Evolutionary conservation across 2,888 invertebrate species (phyloP).

Genomic region (Galeruca laticollis): DNA sequence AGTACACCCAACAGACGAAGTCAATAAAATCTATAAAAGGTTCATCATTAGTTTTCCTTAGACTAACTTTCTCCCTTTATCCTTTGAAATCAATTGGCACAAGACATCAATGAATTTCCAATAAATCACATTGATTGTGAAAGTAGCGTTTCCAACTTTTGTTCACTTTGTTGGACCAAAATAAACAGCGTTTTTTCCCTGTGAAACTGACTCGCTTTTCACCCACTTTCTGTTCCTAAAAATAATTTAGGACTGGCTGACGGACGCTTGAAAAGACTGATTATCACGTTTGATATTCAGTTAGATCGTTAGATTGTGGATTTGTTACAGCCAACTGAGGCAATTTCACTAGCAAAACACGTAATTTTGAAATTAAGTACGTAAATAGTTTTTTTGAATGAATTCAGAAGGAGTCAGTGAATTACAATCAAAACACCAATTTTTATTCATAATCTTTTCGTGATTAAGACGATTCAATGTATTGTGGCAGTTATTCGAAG

Average conservation of each 20-base stretch:
- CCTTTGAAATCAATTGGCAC: slow-evolving; percentile 14
- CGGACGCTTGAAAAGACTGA: not conserved
- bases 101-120: slow-evolving; percentile 20
- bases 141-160: slow-evolving; percentile 21
- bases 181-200: slow-evolving; percentile 17
- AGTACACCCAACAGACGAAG: not conserved
- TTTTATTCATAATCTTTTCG: no score
- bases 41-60: not conserved
- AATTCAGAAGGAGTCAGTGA: no score
- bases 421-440: no score
- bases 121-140: slow-evolving; percentile 23
- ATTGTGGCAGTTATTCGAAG: no score
- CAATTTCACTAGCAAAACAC: not conserved
- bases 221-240: not conserved
- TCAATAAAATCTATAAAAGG: not conserved
- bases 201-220: not conserved
- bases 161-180: slow-evolving; percentile 19
- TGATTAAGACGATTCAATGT: no score
- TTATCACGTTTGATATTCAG: slow-evolving; percentile 9
- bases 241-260: slow-evolving; percentile 9
- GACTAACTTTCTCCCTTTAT: not conserved
- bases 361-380: no score
- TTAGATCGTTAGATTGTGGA: not conserved
- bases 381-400: no score
- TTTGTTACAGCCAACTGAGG: not conserved